Base-by-base conservation (phyloP, 1,140 invertebrate genomes). In the Thaumetopoea pityocampa region DNA sequence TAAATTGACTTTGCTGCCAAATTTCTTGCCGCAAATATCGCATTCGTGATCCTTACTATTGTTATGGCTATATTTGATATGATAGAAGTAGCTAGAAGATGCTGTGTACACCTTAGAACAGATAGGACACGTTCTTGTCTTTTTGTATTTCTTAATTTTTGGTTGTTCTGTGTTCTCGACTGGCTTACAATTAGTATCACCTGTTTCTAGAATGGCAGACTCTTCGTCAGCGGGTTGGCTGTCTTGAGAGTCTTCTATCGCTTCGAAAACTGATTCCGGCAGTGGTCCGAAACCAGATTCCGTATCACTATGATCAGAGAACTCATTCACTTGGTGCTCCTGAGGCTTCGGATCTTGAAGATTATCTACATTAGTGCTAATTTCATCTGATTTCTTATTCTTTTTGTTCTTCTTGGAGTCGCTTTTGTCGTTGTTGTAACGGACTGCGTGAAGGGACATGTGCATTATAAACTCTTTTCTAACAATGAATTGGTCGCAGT, bases 51-150 rank as follows among this genome's bases (percentile, higher is more conserved):
- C 87, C 44, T 88, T 86, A 2, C 86, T 86, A 0, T 82, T 67
- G 1, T 85, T 80, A 51, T 92, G 91, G 1, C 87, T 86, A 40
- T 89, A 86, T 9, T 87, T 86, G 15, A 90, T 33, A 62, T 92
- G 91, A 33, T 89, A 84, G 5, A 86, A 85, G 30, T 90, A 78
- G 23, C 89, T 88, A 28, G 89, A 87, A 0, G 86, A 82, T 2
- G 89, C 87, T 5, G 87, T 81, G 72, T 92, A 94, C 27, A 87
- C 87, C 66, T 92, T 93, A 0, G 88, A 89, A 58, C 92, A 94
- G 6, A 90, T 71, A 5, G 88, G 86, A 54, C 92, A 94, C 4
- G 85, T 87, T 42, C 87, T 91, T 2, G 88, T 87, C 35, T 90
- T 88, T 92, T 89, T 4, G 9, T 6, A 6, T 16, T 19, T 27